Evolutionary conservation across 2,113 vertebrate species (phyloP).

Genomic region (Struthio camelus): DNA sequence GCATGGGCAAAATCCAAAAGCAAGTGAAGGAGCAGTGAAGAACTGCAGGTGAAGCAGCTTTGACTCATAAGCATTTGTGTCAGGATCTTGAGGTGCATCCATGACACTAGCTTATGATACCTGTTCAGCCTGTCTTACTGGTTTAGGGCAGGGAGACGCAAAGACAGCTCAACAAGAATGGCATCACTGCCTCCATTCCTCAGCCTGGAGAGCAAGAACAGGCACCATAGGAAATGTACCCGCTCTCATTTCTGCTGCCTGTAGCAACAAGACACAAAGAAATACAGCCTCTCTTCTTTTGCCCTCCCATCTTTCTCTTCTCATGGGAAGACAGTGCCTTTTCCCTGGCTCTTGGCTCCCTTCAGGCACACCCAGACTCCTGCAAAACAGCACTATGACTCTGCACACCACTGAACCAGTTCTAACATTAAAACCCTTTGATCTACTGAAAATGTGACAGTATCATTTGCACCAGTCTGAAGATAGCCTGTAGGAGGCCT

Average conservation of each 20-base stretch:
- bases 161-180: not conserved
- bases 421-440: not conserved
- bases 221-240: not conserved
- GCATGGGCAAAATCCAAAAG: not conserved
- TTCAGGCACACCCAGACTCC: not conserved
- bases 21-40: not conserved
- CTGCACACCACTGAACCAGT: not conserved
- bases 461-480: not conserved
- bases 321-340: not conserved
- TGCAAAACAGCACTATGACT: not conserved
- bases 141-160: not conserved
- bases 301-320: not conserved
- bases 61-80: not conserved
- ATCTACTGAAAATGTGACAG: not conserved
- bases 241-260: not conserved
- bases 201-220: not conserved
- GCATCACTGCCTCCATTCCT: not conserved
- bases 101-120: not conserved
- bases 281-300: not conserved
- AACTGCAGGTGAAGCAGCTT: not conserved
- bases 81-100: not conserved
- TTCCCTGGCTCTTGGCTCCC: not conserved
- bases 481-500: not conserved
- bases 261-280: not conserved
- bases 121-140: not conserved